Conservation (phyloP, 2,888 invertebrate species). For the Choristoneura rosaceana region DNA sequence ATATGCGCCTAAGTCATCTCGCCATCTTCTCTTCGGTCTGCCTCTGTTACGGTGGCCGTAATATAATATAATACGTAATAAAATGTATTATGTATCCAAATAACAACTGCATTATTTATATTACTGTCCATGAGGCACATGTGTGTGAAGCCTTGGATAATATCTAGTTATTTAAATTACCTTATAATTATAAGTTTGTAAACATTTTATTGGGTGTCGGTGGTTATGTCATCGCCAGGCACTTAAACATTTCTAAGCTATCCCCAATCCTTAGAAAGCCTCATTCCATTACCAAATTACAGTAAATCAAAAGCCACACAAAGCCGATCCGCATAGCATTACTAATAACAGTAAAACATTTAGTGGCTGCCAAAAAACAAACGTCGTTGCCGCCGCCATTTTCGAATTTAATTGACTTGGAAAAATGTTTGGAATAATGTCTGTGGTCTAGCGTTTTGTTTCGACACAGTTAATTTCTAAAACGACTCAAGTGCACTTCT, state of each 20-base stretch:
- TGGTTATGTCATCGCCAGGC: background rate
- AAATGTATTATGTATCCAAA: too few species aligned
- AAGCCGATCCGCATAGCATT: constrained; percentile 50
- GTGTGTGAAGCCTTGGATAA: too few species aligned
- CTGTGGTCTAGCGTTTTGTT: constrained; percentile 26
- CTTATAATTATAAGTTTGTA: too few species aligned
- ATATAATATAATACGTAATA: too few species aligned
- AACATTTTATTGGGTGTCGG: background rate
- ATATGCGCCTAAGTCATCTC: too few species aligned
- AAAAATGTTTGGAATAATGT: constrained; percentile 60
- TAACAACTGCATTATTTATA: too few species aligned
- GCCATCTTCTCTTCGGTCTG: too few species aligned
- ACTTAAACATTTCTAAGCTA: background rate
- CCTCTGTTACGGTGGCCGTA: too few species aligned
- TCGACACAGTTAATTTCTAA: background rate
- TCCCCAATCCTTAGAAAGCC: constrained; percentile 29
- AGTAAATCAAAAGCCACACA: constrained; percentile 41
- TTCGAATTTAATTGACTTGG: constrained; percentile 78
- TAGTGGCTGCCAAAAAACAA: constrained; percentile 58
- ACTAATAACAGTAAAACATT: constrained; percentile 70
- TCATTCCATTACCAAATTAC: constrained; percentile 35
- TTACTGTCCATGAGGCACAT: too few species aligned
- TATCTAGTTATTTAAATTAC: too few species aligned
- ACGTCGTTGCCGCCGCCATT: constrained; percentile 58
- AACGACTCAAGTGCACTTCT: background rate